Base-by-base conservation (phyloP, 2,113 vertebrate genomes). In the Hippoglossus stenolepis region DNA sequence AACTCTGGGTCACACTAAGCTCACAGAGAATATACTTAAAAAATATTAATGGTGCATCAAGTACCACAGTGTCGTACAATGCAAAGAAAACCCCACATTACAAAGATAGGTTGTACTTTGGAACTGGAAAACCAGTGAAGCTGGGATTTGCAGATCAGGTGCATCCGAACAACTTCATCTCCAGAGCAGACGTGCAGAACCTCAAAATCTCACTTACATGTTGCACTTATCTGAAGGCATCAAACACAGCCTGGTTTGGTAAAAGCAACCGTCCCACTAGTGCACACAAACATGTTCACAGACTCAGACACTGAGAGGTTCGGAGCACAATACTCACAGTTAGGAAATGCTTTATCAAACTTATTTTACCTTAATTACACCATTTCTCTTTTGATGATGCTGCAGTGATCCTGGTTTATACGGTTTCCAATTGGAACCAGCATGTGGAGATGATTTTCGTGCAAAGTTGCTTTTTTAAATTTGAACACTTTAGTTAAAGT, bases 171-270 rank as follows among this genome's bases (percentile, higher is more conserved):
- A n/a, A 53, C 18, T 38, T 63, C 0, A 58, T 12, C 38, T 62
- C 23, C 62, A 2, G 56, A 62, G 23, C 35, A 70, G 54, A 67
- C 8, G 43, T 13, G 11, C 31, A 63, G 11, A 64, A 23, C 24
- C 11, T n/a, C 4, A 17, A 73, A 61, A 15, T 20, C 17, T 28
- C 21, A 26, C 35, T n/a, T 3, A n/a, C 45, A 61, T 21, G 67
- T n/a, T 56, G 20, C n/a, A 21, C n/a, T 70, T 58, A 65, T 60
- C n/a, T 38, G 53, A 28, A 71, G 17, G 38, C 68, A 40, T 65
- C 62, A 60, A 65, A 28, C 53, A 26, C 65, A 59, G 6, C n/a
- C 18, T 65, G 51, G 14, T 71, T 58, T 47, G 14, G 7, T 49
- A 38, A 70, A 56, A 62, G 7, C 18, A 20, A 49, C 13, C 20